phyloP scores from a whole-genome alignment of 2,888 invertebrate species.

The Nymphalis polychloros region DNA sequence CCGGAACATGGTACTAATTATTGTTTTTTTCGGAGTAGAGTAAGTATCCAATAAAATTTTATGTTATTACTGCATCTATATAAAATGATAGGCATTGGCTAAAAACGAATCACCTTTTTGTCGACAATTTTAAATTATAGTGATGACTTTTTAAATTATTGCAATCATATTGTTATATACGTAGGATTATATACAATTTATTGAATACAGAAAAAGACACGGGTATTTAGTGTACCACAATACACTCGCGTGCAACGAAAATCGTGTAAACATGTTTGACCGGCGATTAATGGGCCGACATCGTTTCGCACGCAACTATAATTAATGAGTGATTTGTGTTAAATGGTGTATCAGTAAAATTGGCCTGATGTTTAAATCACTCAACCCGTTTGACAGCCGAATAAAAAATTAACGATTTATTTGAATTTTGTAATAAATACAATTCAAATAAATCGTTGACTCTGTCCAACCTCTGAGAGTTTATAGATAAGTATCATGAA shows the following conservation, averaged over 20 bases:
- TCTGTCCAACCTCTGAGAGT: not conserved
- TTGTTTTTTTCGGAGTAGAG: too few species aligned
- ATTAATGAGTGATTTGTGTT: constrained; percentile 62
- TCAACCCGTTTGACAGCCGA: constrained; percentile 23
- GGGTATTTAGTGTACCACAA: constrained; percentile 19
- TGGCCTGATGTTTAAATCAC: constrained; percentile 33
- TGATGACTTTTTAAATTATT: too few species aligned
- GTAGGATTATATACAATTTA: not conserved
- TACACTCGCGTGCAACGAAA: constrained; percentile 52
- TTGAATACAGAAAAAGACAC: constrained; percentile 17
- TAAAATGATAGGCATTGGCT: too few species aligned
- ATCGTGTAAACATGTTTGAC: constrained; percentile 54
- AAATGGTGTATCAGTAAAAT: constrained; percentile 55
- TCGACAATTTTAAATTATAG: too few species aligned
- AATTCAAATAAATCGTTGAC: not conserved
- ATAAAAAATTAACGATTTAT: constrained; percentile 23
- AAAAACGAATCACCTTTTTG: too few species aligned
- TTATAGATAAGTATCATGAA: not conserved
- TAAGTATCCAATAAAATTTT: too few species aligned
- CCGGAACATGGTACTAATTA: too few species aligned
- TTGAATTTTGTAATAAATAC: constrained; percentile 7
- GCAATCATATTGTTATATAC: too few species aligned
- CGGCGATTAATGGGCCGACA: constrained; percentile 50
- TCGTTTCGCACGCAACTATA: constrained; percentile 53
- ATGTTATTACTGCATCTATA: too few species aligned